Evolutionary conservation across 2,797 vertebrate genomes (phyloP).

Genomic region (Anas flavirostris): DNA sequence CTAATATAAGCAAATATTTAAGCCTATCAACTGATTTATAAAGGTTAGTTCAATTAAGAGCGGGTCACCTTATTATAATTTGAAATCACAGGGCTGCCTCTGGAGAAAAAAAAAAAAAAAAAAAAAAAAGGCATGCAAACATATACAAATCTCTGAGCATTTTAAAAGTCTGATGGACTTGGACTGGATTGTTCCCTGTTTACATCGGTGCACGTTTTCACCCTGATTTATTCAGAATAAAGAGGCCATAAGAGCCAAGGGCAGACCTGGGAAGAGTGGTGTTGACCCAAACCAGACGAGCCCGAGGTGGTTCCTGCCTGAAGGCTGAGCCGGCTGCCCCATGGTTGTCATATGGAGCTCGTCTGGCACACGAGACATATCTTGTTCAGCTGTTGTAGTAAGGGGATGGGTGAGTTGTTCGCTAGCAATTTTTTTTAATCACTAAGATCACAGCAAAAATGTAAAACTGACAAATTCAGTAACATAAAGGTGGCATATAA

Average conservation of each 20-base stretch:
- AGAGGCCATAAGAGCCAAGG: neutral
- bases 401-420: neutral
- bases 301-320: neutral
- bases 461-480: neutral
- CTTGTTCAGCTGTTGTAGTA: neutral
- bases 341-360: fast-evolving
- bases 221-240: too few relatives aligned
- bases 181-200: neutral
- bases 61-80: neutral
- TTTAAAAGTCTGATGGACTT: fast-evolving
- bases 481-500: too few relatives aligned
- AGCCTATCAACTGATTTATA: neutral
- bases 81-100: neutral
- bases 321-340: neutral
- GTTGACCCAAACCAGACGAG: neutral
- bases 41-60: neutral
- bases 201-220: fast-evolving
- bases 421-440: neutral
- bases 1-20: neutral
- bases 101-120: too few relatives aligned
- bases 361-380: fast-evolving
- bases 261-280: neutral
- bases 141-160: fast-evolving
- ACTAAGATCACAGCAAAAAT: neutral
- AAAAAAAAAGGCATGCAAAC: too few relatives aligned